Base-by-base conservation (phyloP, 2,888 invertebrate genomes). In the Drosophila falleni region DNA sequence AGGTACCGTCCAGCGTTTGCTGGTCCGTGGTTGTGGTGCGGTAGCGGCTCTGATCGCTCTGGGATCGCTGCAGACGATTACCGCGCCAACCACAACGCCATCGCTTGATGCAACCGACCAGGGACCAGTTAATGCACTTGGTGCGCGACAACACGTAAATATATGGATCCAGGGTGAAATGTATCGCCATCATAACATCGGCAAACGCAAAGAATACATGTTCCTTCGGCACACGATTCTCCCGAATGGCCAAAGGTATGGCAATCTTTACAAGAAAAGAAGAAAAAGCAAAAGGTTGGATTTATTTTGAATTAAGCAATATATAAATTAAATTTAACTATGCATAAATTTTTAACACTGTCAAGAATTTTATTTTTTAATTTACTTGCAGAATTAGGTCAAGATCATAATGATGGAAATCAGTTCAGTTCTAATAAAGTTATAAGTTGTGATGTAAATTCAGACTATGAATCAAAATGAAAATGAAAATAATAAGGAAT, bases 91-190 rank as follows among this genome's bases (percentile, higher is more conserved):
- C 91, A 23, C 89, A 87, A 41, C 91, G 89, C 90, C 92, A 92
- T 39, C 91, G 88, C 66, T 91, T 91, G 16, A 91, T 79, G 74
- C 91, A 92, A 41, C 90, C 82, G 58, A 92, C 58, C 55, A 93
- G 72, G 55, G 90, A 91, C 61, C 92, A 91, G 59, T 92, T 83
- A 41, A 83, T 72, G 67, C 73, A 90, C 74, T 93, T 93, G 64
- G 94, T 93, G 66, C 96, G 94, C 91, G 96, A 94, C 31, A 97
- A 93, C 53, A 97, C 97, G 92, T 97, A 97, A 60, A 97, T 95
- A 83, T 96, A 96, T 2, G 97, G 97, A 92, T 97, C 96, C 72
- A 97, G 94, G 33, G 96, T 95, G 92, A 97, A 97, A 93, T 97
- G 97, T 56, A 97, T 92, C 55, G 96, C 95, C 93, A 97, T 95